Conservation (phyloP, 1,140 invertebrate genomes). For the Drosophila setifemur region DNA sequence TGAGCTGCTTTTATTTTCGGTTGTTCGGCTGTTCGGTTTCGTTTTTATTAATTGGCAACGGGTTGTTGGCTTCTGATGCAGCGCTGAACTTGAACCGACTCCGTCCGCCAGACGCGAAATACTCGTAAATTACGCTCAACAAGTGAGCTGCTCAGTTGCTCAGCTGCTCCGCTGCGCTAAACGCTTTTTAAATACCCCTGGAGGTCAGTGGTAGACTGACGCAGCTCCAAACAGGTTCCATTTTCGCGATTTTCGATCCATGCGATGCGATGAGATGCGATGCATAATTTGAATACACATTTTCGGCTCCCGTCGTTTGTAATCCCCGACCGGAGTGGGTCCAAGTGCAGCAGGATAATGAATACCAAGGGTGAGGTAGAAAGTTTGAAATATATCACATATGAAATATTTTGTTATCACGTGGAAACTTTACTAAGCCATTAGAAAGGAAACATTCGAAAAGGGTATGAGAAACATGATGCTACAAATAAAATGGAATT, state of each 20-base stretch:
- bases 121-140: conserved; percentile 47
- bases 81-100: conserved; percentile 46
- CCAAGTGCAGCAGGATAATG: neutral
- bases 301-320: conserved; percentile 19
- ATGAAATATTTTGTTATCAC: no score
- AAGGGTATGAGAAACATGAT: no score
- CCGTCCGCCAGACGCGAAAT: conserved; percentile 31
- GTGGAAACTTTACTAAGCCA: no score
- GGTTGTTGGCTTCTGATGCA: conserved; percentile 53
- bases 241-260: no score
- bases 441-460: no score
- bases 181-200: conserved; percentile 42
- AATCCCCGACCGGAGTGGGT: neutral
- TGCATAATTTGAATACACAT: conserved; percentile 52
- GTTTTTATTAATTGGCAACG: conserved; percentile 30
- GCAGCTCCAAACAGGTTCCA: conserved; percentile 58
- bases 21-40: no score
- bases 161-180: conserved; percentile 9
- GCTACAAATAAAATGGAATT: no score
- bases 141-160: conserved; percentile 41
- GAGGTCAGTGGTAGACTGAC: conserved; percentile 59
- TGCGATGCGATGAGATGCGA: conserved; percentile 5
- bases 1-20: no score
- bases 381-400: no score
- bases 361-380: neutral